Evolutionary conservation across 2,888 invertebrate genomes (phyloP).

Genomic region (Protula sp.): DNA sequence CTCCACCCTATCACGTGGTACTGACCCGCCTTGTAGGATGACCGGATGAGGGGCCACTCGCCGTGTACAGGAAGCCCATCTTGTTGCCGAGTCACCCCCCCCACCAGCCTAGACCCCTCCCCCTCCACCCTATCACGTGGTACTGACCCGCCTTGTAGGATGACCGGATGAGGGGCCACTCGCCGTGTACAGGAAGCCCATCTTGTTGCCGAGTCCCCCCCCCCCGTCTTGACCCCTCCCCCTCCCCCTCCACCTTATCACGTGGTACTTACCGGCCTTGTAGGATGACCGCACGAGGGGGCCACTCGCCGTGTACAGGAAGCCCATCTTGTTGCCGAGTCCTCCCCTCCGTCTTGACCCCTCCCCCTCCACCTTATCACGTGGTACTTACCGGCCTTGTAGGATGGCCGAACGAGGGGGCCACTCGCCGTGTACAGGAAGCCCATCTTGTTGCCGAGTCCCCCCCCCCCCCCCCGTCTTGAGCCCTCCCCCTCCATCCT

Average conservation of each 20-base stretch:
- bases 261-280: constrained; percentile 69
- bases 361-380: too few relatives aligned
- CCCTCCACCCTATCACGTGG: too few relatives aligned
- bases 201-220: constrained; percentile 65
- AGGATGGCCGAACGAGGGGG: constrained; percentile 92
- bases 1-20: too few relatives aligned
- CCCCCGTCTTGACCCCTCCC: too few relatives aligned
- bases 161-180: constrained; percentile 91
- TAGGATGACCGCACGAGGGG: constrained; percentile 95
- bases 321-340: constrained; percentile 73
- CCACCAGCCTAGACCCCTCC: too few relatives aligned
- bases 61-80: constrained; percentile 91
- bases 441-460: constrained; percentile 71
- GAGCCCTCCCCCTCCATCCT: background rate
- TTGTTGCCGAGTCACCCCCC: too few relatives aligned
- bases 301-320: constrained; percentile 94
- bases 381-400: constrained; percentile 73
- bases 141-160: constrained; percentile 87
- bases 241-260: too few relatives aligned
- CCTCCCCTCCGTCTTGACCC: too few relatives aligned
- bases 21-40: constrained; percentile 91
- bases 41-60: constrained; percentile 92
- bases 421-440: constrained; percentile 97
- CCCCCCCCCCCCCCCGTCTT: constrained; percentile 78
- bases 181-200: constrained; percentile 94